Evolutionary conservation across 2,888 invertebrate genomes (phyloP).

Genomic region (Formica aserva): DNA sequence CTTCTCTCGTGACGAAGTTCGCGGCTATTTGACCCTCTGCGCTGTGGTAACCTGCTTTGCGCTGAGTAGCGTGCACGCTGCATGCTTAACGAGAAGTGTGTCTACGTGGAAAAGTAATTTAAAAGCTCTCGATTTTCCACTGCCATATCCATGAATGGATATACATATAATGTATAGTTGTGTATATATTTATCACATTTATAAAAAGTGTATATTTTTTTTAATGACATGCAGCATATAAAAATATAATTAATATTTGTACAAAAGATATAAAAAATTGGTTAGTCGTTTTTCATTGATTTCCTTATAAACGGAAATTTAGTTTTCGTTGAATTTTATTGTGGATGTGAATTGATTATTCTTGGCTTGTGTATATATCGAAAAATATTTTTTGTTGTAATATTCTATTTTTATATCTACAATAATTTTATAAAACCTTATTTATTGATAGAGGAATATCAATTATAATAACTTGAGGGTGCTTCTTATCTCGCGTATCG

Average conservation of each 20-base stretch:
- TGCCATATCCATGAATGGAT: neutral
- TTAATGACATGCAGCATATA: neutral
- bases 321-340: neutral
- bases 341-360: slow-evolving; percentile 14
- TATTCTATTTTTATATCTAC: neutral
- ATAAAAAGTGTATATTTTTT: neutral
- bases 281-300: neutral
- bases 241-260: slow-evolving; percentile 4
- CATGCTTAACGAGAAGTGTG: slow-evolving; percentile 48
- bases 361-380: neutral
- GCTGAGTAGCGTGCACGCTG: slow-evolving; percentile 45
- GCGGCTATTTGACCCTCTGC: slow-evolving; percentile 53
- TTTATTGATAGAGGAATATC: neutral
- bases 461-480: neutral
- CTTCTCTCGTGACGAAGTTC: slow-evolving; percentile 55
- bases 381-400: neutral
- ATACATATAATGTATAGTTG: neutral
- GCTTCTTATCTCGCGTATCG: slow-evolving; percentile 2
- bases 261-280: neutral
- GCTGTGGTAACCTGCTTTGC: slow-evolving; percentile 48
- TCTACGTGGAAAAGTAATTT: slow-evolving; percentile 23
- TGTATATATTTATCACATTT: neutral
- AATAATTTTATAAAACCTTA: neutral
- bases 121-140: slow-evolving; percentile 17
- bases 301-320: neutral